Base-by-base conservation (phyloP, 1,140 invertebrate genomes). In the Drosophila leontia region DNA sequence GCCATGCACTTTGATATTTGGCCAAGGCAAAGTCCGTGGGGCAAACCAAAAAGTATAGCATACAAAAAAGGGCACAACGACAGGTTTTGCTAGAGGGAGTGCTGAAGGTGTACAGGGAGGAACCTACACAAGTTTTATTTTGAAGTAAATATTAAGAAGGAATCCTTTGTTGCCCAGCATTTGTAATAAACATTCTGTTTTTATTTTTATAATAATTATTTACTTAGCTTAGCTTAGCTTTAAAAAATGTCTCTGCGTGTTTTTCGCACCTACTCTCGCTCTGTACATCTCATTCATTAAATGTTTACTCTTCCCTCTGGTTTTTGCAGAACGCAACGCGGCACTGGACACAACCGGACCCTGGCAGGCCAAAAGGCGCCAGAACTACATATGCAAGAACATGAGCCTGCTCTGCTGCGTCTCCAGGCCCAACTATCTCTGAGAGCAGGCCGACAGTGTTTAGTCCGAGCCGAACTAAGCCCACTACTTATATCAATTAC, bases 361-460 rank as follows among this genome's bases (percentile, higher is more conserved):
- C 68, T 95, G 94, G 94, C 93, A 94, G 83, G 94, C 93, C 72
- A 95, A 95, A 82, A 72, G 93, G 57, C 93, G 94, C 69, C 93
- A 94, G 91, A 94, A 94, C 80, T 95, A 94, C 12, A 92, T 95
- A 71, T 95, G 95, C 93, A 95, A 95, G 92, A 95, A 95, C 88
- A 95, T 95, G 94, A 94, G 94, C 63, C 93, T 95, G n/a, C 93
- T 95, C n/a, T 95, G 95, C 93, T 95, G 95, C 84, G 94, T 95
- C 86, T 94, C 94, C 19, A 92, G 94, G 71, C 94, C 94, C 6
- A 95, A 95, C 92, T 95, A 95, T 92, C 94, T 95, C 91, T 95
- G 94, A 95, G 88, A 93, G 42, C 68, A 91, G 82, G 71, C 68
- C 41, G 87, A 91, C 26, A 80, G 67, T 63, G 87, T 91, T 69